Evolutionary conservation across 2,797 vertebrate genomes (phyloP).

Genomic region (Gymnoscopelus microlampas): DNA sequence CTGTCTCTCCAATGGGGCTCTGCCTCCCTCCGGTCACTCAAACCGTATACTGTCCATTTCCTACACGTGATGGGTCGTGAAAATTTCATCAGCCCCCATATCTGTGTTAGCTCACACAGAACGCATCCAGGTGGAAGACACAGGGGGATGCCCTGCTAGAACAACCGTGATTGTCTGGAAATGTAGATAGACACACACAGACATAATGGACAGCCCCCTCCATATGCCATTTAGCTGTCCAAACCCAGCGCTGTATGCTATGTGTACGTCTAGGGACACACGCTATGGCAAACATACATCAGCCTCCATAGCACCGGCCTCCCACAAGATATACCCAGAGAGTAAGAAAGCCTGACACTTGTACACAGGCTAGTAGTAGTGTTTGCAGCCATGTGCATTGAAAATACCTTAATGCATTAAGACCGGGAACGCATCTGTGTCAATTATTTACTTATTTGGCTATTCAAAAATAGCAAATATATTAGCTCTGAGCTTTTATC

Average conservation of each 20-base stretch:
- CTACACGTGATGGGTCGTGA: conserved; percentile 58
- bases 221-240: conserved; percentile 18
- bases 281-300: neutral
- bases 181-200: conserved; percentile 11
- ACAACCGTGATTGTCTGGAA: conserved; percentile 46
- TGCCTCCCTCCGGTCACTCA: conserved; percentile 27
- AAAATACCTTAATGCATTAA: too few relatives aligned
- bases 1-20: neutral
- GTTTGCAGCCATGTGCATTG: conserved; percentile 22
- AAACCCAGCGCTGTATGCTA: conserved; percentile 1
- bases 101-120: conserved; percentile 50
- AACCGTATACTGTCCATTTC: conserved; percentile 43
- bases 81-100: conserved; percentile 58
- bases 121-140: conserved; percentile 46
- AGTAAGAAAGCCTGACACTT: conserved; percentile 8
- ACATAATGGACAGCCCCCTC: conserved; percentile 12
- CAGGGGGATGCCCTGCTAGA: conserved; percentile 28
- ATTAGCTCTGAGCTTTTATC: too few relatives aligned
- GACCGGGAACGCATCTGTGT: too few relatives aligned
- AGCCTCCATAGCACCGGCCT: neutral
- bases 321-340: neutral
- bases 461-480: too few relatives aligned
- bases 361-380: conserved; percentile 18
- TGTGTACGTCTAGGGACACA: neutral
- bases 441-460: too few relatives aligned